Conservation (phyloP, 2,888 invertebrate species). For the Acleris cristana region DNA sequence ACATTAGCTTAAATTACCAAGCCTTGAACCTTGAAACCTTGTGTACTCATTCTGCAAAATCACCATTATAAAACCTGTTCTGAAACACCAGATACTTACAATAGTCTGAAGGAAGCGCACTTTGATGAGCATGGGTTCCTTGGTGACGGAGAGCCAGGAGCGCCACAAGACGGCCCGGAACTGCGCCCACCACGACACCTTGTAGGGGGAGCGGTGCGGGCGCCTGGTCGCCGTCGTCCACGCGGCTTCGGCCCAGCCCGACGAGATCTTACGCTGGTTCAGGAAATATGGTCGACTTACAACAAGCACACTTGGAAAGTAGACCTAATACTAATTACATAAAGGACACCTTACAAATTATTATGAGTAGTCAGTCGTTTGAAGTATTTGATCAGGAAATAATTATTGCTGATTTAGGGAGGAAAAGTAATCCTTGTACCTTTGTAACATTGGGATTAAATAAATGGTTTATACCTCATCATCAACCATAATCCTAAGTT, state of each 20-base stretch:
- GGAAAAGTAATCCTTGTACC: too few relatives aligned
- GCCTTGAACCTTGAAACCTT: too few relatives aligned
- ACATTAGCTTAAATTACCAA: too few relatives aligned
- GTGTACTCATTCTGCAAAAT: too few relatives aligned
- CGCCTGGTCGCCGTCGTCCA: slow-evolving; percentile 65
- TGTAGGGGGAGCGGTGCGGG: slow-evolving; percentile 86
- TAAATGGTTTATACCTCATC: too few relatives aligned
- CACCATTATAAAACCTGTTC: neutral
- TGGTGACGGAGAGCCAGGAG: slow-evolving; percentile 93
- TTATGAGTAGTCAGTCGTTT: too few relatives aligned
- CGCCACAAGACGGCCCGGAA: slow-evolving; percentile 95
- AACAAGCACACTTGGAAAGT: neutral
- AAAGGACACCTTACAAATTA: too few relatives aligned
- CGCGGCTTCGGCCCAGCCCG: slow-evolving; percentile 71
- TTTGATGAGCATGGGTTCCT: slow-evolving; percentile 95
- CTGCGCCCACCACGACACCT: slow-evolving; percentile 94
- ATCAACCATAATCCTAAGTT: too few relatives aligned
- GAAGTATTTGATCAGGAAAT: too few relatives aligned
- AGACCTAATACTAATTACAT: neutral
- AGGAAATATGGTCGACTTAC: slow-evolving; percentile 1
- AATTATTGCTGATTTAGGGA: too few relatives aligned
- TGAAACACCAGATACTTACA: slow-evolving; percentile 83
- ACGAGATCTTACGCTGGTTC: slow-evolving; percentile 64
- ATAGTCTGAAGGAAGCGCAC: slow-evolving; percentile 94
- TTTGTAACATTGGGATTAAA: too few relatives aligned